A percentile compares a stretch with the other conserved stretches of the same genome.
Conservation (phyloP, 1,140 invertebrate genomes). For the Antheraea pernyi region DNA sequence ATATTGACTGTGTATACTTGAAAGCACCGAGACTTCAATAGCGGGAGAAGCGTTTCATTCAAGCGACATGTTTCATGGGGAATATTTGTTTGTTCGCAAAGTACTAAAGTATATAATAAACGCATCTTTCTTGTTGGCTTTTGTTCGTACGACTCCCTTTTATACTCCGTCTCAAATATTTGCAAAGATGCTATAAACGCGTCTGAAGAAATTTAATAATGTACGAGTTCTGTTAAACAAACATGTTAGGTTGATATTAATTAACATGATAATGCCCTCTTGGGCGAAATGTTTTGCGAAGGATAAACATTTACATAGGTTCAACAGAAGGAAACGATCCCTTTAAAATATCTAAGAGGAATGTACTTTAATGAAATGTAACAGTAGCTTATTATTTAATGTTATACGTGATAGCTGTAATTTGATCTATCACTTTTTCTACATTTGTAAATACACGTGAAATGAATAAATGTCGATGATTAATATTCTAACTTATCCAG, state of each 20-base stretch:
- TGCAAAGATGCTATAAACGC: constrained; percentile 34
- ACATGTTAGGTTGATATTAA: constrained; percentile 30
- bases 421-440: no score
- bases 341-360: neutral
- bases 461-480: no score
- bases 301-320: neutral
- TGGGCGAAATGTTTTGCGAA: constrained; percentile 5
- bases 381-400: neutral
- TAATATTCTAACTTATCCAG: no score
- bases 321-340: neutral
- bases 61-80: neutral
- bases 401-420: no score
- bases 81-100: constrained; percentile 25
- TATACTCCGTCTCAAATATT: constrained; percentile 30
- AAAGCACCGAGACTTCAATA: neutral
- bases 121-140: constrained; percentile 28
- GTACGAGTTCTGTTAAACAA: constrained; percentile 26
- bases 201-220: constrained; percentile 31
- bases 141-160: constrained; percentile 20
- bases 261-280: constrained; percentile 23
- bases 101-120: constrained; percentile 31
- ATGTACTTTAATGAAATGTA: neutral
- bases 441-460: no score
- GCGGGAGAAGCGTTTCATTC: neutral
- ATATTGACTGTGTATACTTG: neutral